Percentiles rank a stretch among this genome's conserved stretches.
Conservation (phyloP, 2,888 invertebrate species). For the Cordilura impudica region DNA sequence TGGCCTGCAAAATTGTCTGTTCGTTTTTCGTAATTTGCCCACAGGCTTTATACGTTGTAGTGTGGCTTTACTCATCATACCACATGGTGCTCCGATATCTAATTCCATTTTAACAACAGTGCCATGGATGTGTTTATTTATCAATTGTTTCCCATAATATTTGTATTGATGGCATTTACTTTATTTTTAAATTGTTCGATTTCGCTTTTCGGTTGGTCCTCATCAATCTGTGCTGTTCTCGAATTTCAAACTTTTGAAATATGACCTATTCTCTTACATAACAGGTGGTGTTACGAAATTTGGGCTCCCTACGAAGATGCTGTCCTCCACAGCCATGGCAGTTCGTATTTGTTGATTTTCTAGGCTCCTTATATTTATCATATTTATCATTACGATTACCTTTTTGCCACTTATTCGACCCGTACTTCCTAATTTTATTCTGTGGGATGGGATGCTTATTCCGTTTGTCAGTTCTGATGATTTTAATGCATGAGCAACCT, state of each 20-base stretch:
- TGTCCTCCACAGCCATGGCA: background rate
- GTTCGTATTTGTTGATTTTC: background rate
- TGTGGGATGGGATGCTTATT: background rate
- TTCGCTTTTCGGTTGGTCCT: background rate
- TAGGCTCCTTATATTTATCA: too few relatives aligned
- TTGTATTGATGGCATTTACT: too few relatives aligned
- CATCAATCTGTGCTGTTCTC: background rate
- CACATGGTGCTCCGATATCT: conserved; percentile 1
- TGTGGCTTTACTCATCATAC: background rate
- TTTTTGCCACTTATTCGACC: background rate
- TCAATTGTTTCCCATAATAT: too few relatives aligned
- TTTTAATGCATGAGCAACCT: background rate
- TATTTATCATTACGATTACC: too few relatives aligned
- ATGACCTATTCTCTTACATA: conserved; percentile 1
- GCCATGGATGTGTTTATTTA: too few relatives aligned
- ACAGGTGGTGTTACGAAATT: background rate
- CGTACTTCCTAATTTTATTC: background rate
- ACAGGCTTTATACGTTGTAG: background rate
- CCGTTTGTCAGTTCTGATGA: background rate
- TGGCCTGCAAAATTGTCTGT: too few relatives aligned
- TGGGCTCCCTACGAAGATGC: background rate
- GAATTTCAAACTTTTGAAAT: background rate
- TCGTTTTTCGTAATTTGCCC: too few relatives aligned
- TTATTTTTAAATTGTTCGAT: background rate
- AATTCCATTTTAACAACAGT: too few relatives aligned